phyloP scores from a whole-genome alignment of 2,888 invertebrate genomes.

The Exephanes ischioxanthus region DNA sequence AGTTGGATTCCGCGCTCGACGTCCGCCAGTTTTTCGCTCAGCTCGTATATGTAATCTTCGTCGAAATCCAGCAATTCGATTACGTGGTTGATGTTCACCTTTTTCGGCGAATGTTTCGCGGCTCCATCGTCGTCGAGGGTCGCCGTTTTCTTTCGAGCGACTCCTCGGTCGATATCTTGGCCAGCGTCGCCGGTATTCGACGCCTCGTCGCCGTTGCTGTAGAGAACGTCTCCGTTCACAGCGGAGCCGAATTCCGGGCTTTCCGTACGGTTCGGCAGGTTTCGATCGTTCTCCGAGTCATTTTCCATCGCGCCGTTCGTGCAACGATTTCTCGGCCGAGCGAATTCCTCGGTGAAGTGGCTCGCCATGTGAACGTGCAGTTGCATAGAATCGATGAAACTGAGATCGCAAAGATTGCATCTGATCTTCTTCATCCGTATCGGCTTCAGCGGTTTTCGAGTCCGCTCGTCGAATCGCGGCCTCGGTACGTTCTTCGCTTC shows the following conservation, averaged over 20 bases:
- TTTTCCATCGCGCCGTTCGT: neutral
- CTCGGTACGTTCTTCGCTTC: neutral
- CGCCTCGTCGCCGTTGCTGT: neutral
- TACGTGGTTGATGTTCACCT: neutral
- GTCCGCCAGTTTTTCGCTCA: conserved; percentile 35
- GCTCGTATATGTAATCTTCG: conserved; percentile 52
- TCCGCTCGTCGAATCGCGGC: neutral
- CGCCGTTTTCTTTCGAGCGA: neutral
- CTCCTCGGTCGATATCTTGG: neutral
- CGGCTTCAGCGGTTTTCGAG: neutral
- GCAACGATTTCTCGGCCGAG: neutral
- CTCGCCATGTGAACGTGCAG: conserved; percentile 56
- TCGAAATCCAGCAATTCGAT: neutral
- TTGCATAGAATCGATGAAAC: neutral
- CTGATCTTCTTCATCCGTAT: neutral
- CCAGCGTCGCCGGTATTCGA: neutral
- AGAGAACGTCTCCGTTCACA: neutral
- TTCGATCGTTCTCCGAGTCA: neutral
- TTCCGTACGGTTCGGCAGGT: neutral
- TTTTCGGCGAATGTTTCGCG: neutral
- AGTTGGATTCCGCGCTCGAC: conserved; percentile 36
- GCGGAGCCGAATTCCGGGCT: too few relatives aligned
- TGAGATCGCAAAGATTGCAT: conserved; percentile 31
- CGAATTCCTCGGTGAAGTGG: conserved; percentile 40
- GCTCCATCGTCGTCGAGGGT: neutral